Evolutionary conservation across 2,888 invertebrate species (phyloP).

Genomic region (Pristionchus entomophagus): DNA sequence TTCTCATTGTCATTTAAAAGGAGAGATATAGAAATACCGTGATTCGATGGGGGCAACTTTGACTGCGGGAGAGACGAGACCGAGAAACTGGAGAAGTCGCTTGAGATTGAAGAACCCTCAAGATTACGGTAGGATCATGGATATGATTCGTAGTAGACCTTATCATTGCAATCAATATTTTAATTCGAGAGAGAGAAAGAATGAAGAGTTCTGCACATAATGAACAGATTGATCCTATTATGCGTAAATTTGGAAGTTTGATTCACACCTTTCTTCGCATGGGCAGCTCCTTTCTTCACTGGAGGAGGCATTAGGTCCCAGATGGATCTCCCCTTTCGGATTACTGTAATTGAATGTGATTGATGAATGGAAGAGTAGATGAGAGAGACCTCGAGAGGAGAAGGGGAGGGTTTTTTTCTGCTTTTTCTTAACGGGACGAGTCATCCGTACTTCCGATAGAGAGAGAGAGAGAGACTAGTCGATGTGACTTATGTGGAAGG

Average conservation of each 20-base stretch:
- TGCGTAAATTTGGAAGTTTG: too few relatives aligned
- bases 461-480: not conserved
- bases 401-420: constrained; percentile 14
- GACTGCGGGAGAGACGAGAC: constrained; percentile 12
- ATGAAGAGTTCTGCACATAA: too few relatives aligned
- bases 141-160: too few relatives aligned
- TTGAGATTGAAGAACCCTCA: not conserved
- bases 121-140: not conserved
- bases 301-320: constrained; percentile 42
- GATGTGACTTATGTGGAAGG: not conserved
- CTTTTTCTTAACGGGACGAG: constrained; percentile 3
- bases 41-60: constrained; percentile 44
- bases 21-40: too few relatives aligned
- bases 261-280: not conserved
- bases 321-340: constrained; percentile 2
- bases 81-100: constrained; percentile 8
- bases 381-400: constrained; percentile 12
- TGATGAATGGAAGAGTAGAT: not conserved
- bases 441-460: constrained; percentile 40
- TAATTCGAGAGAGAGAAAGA: too few relatives aligned
- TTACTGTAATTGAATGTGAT: not conserved
- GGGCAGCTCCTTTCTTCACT: constrained; percentile 10
- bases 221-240: too few relatives aligned
- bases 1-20: not conserved
- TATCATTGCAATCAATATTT: too few relatives aligned